phyloP scores from a whole-genome alignment of 2,888 invertebrate species.

The Kryphioiulus occultus region DNA sequence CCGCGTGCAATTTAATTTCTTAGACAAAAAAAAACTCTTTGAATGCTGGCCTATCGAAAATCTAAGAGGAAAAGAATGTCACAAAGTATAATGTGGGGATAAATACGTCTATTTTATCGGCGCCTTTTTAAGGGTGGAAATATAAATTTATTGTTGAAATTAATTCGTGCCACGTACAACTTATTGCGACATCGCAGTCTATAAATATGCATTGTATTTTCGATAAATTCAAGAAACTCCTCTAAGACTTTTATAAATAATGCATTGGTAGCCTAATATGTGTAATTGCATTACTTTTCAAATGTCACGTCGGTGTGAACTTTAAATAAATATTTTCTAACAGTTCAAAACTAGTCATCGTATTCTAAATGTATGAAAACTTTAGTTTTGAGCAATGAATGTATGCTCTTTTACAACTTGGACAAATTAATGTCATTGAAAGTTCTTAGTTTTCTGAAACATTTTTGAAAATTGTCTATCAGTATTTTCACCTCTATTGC shows the following conservation, averaged over 20 bases:
- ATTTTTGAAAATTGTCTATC: too few relatives aligned
- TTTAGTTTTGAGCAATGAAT: too few relatives aligned
- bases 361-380: too few relatives aligned
- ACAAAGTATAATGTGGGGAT: neutral
- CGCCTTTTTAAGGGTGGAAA: neutral
- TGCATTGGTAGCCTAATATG: neutral
- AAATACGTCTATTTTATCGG: neutral
- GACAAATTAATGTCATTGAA: too few relatives aligned
- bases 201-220: neutral
- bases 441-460: too few relatives aligned
- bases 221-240: neutral
- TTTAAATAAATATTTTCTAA: too few relatives aligned
- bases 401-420: too few relatives aligned
- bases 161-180: conserved; percentile 17
- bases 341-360: too few relatives aligned
- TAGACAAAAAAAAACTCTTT: neutral
- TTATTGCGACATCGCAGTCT: neutral
- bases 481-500: too few relatives aligned
- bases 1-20: conserved; percentile 31
- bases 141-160: neutral
- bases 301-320: too few relatives aligned
- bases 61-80: neutral
- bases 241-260: neutral
- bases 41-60: neutral
- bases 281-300: neutral